Percentiles rank a stretch among this genome's conserved stretches.
Conservation (phyloP, 2,113 vertebrate genomes). For the Plecotus auritus region DNA sequence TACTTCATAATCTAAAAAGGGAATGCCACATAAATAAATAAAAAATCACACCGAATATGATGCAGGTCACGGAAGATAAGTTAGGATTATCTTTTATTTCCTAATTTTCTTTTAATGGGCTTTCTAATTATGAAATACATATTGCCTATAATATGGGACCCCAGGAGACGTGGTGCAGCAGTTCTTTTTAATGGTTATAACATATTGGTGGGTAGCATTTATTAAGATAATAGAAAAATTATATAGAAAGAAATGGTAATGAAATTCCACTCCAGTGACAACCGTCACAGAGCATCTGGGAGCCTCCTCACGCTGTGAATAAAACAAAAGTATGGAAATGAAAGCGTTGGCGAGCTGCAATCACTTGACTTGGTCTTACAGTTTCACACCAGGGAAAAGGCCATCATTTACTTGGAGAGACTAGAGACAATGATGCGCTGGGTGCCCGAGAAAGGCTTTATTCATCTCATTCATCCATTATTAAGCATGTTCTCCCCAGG, state of each 20-base stretch:
- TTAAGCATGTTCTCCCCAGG: conserved; percentile 27
- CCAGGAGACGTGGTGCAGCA: neutral
- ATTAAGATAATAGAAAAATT: conserved; percentile 25
- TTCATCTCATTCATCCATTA: conserved; percentile 30
- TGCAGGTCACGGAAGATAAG: neutral
- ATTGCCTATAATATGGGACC: neutral
- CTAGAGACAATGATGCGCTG: neutral
- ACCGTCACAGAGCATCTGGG: neutral
- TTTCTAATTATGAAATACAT: conserved; percentile 40
- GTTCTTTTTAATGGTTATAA: neutral
- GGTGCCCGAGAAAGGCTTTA: neutral
- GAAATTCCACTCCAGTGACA: neutral
- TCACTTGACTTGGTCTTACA: neutral
- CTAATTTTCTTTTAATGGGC: conserved; percentile 31
- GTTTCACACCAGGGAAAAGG: neutral
- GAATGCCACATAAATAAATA: neutral
- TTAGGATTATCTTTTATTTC: conserved; percentile 7
- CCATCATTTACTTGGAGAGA: neutral
- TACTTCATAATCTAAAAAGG: neutral
- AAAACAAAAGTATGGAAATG: neutral
- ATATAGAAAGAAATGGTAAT: neutral
- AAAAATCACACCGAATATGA: neutral
- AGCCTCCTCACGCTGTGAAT: neutral
- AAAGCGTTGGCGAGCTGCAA: neutral
- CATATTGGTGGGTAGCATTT: neutral